Percentiles rank a stretch among this genome's conserved stretches.
Evolutionary conservation across 2,888 invertebrate genomes (phyloP).

Genomic region (Marasmarcha lunaedactyla): DNA sequence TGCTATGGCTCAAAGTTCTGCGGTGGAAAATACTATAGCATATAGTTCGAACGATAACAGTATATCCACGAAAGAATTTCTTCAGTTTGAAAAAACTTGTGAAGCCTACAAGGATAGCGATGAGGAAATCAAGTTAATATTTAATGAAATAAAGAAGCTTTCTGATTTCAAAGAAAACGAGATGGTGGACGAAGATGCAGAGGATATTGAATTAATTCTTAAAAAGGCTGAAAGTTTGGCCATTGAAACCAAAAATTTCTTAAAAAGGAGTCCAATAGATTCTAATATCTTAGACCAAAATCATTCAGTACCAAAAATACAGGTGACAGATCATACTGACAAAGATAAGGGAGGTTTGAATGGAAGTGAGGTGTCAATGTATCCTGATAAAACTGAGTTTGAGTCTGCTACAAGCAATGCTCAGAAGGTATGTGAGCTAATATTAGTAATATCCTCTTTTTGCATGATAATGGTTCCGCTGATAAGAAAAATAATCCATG

Average conservation of each 20-base stretch:
- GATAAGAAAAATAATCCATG: too few species aligned
- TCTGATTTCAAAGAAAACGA: conserved; percentile 35
- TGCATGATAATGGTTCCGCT: too few species aligned
- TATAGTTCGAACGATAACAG: conserved; percentile 46
- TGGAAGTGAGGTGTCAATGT: too few species aligned
- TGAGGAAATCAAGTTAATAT: conserved; percentile 76
- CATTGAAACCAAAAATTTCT: conserved; percentile 42
- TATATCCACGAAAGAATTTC: conserved; percentile 50
- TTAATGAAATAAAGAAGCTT: conserved; percentile 75
- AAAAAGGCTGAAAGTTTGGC: conserved; percentile 56
- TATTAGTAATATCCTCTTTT: too few species aligned
- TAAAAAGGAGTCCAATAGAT: conserved; percentile 37
- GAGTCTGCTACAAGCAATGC: too few species aligned
- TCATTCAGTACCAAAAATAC: conserved; percentile 43
- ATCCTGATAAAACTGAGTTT: too few species aligned
- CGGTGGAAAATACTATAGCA: conserved; percentile 10
- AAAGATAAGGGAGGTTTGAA: conserved; percentile 13
- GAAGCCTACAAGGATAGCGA: conserved; percentile 57
- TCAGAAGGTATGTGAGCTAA: too few species aligned
- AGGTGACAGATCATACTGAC: conserved; percentile 42
- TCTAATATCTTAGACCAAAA: neutral
- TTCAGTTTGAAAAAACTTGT: conserved; percentile 49
- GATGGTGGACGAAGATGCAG: conserved; percentile 35
- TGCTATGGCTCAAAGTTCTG: neutral
- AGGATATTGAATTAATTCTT: conserved; percentile 54